Evolutionary conservation across 2,888 invertebrate genomes (phyloP).

Genomic region (Acleris laterana): DNA sequence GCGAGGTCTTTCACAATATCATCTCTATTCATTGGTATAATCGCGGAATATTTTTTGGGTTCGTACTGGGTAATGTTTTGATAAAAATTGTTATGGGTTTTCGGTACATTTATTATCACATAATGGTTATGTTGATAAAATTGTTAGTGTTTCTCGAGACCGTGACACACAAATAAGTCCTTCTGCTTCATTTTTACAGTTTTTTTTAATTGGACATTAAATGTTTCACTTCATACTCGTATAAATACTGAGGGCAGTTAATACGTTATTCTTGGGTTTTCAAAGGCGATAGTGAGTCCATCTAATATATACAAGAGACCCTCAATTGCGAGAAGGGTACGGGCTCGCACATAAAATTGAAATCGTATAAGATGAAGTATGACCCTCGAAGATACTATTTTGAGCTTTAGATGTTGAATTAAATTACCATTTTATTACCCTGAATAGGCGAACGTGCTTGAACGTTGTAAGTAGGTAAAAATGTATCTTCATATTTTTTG

Average conservation of each 20-base stretch:
- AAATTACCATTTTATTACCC: constrained; percentile 28
- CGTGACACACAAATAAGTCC: neutral
- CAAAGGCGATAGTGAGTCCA: constrained; percentile 10
- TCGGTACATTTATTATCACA: constrained; percentile 2
- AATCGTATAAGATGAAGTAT: constrained; percentile 35
- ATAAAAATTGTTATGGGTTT: constrained; percentile 19
- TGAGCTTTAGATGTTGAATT: constrained; percentile 28
- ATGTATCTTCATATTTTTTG: neutral
- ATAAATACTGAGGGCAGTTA: constrained; percentile 1
- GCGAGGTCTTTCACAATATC: constrained; percentile 57
- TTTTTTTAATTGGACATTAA: too few relatives aligned
- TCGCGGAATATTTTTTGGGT: constrained; percentile 46
- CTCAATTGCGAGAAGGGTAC: constrained; percentile 25
- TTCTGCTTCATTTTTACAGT: too few relatives aligned
- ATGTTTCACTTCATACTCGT: neutral
- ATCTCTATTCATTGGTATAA: constrained; percentile 63
- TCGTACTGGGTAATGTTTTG: constrained; percentile 19
- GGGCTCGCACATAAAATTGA: constrained; percentile 34
- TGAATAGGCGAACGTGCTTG: constrained; percentile 4
- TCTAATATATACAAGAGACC: constrained; percentile 26
- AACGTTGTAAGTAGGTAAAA: neutral
- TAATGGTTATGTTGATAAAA: neutral
- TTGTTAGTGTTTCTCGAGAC: neutral
- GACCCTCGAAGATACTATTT: constrained; percentile 31
- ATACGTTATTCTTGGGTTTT: constrained; percentile 12